Evolutionary conservation across 2,888 invertebrate species (phyloP).

Genomic region (Ypsolopha sequella): DNA sequence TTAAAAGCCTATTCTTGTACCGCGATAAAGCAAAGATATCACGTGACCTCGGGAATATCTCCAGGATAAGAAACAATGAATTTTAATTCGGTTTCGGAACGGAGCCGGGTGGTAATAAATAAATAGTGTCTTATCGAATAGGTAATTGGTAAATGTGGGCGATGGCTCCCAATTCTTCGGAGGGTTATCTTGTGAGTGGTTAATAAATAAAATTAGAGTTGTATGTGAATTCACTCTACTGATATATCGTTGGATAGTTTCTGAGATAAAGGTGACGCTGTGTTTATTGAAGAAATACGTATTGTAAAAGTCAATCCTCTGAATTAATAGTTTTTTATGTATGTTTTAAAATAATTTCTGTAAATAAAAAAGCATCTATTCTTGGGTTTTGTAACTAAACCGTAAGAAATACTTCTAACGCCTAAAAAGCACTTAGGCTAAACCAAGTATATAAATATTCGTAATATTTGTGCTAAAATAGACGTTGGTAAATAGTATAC

Average conservation of each 20-base stretch:
- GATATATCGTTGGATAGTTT: neutral
- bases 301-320: too few relatives aligned
- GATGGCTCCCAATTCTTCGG: conserved; percentile 35
- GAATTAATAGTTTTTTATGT: too few relatives aligned
- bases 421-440: too few relatives aligned
- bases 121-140: conserved; percentile 55
- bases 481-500: too few relatives aligned
- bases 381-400: too few relatives aligned
- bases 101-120: conserved; percentile 43
- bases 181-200: conserved; percentile 7
- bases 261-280: too few relatives aligned
- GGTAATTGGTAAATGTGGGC: conserved; percentile 63
- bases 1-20: conserved; percentile 68
- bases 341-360: too few relatives aligned
- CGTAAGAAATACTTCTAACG: too few relatives aligned
- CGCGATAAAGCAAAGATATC: conserved; percentile 58
- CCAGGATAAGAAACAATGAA: conserved; percentile 68
- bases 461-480: too few relatives aligned
- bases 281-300: too few relatives aligned
- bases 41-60: conserved; percentile 53
- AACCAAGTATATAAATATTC: too few relatives aligned
- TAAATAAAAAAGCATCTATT: too few relatives aligned
- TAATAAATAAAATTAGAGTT: conserved; percentile 4
- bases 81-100: conserved; percentile 54
- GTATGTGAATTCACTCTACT: neutral